Evolutionary conservation across 2,797 vertebrate species (phyloP).

Genomic region (Nothura maculosa): DNA sequence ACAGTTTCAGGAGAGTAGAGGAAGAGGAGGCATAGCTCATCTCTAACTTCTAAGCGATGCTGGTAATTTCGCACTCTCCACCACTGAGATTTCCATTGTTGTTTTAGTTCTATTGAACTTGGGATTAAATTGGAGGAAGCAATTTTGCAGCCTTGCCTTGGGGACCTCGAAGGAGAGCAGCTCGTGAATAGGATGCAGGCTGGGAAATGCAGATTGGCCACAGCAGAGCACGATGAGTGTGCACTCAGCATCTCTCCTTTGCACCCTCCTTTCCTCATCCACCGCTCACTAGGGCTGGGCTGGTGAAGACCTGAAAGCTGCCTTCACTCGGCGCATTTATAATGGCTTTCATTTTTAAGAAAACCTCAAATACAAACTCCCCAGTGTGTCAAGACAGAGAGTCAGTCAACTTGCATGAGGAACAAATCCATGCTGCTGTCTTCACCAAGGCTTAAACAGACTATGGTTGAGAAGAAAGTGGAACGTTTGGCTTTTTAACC

Average conservation of each 20-base stretch:
- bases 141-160: constrained; percentile 21
- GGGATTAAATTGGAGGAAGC: constrained; percentile 28
- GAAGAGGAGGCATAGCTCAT: constrained; percentile 16
- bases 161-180: not conserved
- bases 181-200: not conserved
- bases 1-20: constrained; percentile 13
- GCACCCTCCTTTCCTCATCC: rapidly evolving
- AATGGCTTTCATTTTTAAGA: not conserved
- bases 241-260: not conserved
- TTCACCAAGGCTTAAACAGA: not conserved
- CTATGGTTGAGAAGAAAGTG: constrained; percentile 34
- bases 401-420: not conserved
- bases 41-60: not conserved
- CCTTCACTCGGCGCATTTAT: not conserved
- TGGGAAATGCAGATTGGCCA: not conserved
- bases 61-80: not conserved
- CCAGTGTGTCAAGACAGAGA: rapidly evolving
- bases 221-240: not conserved
- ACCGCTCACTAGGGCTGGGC: not conserved
- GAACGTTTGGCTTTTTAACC: constrained; percentile 77
- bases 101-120: constrained; percentile 16
- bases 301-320: not conserved
- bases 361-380: not conserved
- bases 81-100: not conserved
- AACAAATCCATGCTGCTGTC: not conserved